Evolutionary conservation across 2,888 invertebrate species (phyloP).

Genomic region (Drosophila tripunctata): DNA sequence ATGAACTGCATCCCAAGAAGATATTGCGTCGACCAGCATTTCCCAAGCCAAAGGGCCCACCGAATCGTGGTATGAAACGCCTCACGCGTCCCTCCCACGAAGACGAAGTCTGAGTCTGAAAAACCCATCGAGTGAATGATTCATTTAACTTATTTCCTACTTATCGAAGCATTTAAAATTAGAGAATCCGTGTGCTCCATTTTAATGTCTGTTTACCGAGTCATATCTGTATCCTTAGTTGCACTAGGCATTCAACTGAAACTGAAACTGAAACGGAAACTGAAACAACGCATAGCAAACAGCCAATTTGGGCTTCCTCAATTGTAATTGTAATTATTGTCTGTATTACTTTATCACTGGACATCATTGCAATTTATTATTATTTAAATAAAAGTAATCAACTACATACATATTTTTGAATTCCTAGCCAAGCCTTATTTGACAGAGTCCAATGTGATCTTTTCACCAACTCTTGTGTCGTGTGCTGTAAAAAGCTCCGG

Average conservation of each 20-base stretch:
- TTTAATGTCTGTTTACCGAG: conserved; percentile 39
- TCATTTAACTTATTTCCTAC: conserved; percentile 26
- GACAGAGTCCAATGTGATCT: conserved; percentile 72
- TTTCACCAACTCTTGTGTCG: conserved; percentile 73
- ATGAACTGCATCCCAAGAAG: conserved; percentile 97
- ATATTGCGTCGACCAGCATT: conserved; percentile 95
- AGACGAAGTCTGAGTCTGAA: conserved; percentile 80
- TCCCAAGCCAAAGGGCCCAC: conserved; percentile 98
- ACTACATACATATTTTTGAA: conserved; percentile 24
- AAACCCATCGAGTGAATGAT: conserved; percentile 54
- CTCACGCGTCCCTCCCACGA: conserved; percentile 87
- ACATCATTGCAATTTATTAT: conserved; percentile 77
- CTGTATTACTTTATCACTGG: conserved; percentile 45
- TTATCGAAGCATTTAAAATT: conserved; percentile 65
- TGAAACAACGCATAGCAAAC: conserved; percentile 68
- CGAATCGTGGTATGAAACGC: conserved; percentile 95
- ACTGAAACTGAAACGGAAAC: too few relatives aligned
- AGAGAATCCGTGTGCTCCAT: conserved; percentile 46
- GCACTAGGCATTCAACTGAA: conserved; percentile 62
- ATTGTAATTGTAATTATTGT: conserved; percentile 60
- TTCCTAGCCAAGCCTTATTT: conserved; percentile 53
- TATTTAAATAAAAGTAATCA: conserved; percentile 67
- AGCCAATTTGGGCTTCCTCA: conserved; percentile 71
- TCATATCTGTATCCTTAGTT: conserved; percentile 60
- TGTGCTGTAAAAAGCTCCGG: conserved; percentile 72